Evolutionary conservation across 2,113 vertebrate species (phyloP).

Genomic region (Stegostoma tigrinum): DNA sequence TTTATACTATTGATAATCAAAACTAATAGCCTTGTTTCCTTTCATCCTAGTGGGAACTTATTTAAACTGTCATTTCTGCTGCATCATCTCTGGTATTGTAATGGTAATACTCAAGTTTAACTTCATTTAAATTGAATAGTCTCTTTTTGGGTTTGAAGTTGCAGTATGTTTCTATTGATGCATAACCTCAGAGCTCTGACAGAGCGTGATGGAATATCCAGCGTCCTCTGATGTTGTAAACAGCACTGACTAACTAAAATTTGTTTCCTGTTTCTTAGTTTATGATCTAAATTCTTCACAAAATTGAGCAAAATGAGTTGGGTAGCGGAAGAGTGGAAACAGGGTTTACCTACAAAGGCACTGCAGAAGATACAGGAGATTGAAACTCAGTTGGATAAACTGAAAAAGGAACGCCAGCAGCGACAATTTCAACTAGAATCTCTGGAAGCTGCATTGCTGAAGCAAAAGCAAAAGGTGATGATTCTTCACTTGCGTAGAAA

Average conservation of each 20-base stretch:
- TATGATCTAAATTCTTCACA: not conserved
- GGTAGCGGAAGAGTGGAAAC: constrained; percentile 88
- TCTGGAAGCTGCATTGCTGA: constrained; percentile 75
- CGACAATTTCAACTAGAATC: constrained; percentile 82
- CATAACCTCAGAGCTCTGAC: not conserved
- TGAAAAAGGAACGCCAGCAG: constrained; percentile 80
- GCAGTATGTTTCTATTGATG: not conserved
- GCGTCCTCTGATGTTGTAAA: not conserved
- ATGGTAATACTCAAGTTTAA: not conserved
- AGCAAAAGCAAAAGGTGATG: constrained; percentile 84
- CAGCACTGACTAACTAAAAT: not conserved
- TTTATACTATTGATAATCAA: no score
- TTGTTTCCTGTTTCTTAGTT: not conserved
- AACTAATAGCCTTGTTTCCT: not conserved
- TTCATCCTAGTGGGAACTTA: not conserved
- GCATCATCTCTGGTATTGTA: not conserved
- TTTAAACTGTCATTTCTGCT: not conserved
- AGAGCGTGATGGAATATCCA: not conserved
- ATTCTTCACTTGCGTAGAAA: not conserved
- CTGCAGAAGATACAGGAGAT: constrained; percentile 87
- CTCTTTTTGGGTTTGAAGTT: not conserved
- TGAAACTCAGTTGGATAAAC: constrained; percentile 76
- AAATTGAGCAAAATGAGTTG: constrained; percentile 68
- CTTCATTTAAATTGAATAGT: not conserved
- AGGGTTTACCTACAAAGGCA: constrained; percentile 73